A percentile compares a stretch with the other conserved stretches of the same genome.
Conservation (phyloP, 1,140 invertebrate species). For the Trichoplusia ni region DNA sequence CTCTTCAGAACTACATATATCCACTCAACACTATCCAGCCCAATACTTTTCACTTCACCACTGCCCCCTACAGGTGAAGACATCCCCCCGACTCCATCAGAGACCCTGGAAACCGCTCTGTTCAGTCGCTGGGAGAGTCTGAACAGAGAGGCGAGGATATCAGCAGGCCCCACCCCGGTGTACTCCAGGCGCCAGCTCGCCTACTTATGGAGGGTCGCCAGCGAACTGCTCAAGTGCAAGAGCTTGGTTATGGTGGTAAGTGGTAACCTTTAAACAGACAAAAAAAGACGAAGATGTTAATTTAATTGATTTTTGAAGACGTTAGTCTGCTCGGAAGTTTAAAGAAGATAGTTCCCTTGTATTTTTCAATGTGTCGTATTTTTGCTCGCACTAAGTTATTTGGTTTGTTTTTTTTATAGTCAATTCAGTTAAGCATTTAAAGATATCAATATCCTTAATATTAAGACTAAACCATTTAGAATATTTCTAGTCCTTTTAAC, state of each 20-base stretch:
- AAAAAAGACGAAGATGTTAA: no score
- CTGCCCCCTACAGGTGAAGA: slow-evolving; percentile 58
- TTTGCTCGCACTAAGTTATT: no score
- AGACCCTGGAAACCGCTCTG: slow-evolving; percentile 71
- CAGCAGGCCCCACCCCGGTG: slow-evolving; percentile 39
- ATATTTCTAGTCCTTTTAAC: background rate
- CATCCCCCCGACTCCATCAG: slow-evolving; percentile 56
- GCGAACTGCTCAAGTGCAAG: slow-evolving; percentile 65
- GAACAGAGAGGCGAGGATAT: slow-evolving; percentile 53
- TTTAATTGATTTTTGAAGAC: no score
- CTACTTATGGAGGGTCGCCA: slow-evolving; percentile 60
- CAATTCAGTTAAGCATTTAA: no score
- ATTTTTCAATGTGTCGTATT: no score
- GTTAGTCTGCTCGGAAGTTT: background rate
- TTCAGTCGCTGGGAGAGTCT: slow-evolving; percentile 77
- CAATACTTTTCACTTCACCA: no score
- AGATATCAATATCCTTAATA: no score
- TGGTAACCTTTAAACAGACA: no score
- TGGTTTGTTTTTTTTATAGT: no score
- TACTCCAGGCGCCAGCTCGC: slow-evolving; percentile 61
- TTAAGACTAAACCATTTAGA: background rate
- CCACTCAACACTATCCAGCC: no score
- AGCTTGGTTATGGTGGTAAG: slow-evolving; percentile 62
- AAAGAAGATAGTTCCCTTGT: no score
- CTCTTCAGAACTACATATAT: no score